Base-by-base conservation (phyloP, 92 coral and sea anemone genomes). In the Meandrina meandrites region DNA sequence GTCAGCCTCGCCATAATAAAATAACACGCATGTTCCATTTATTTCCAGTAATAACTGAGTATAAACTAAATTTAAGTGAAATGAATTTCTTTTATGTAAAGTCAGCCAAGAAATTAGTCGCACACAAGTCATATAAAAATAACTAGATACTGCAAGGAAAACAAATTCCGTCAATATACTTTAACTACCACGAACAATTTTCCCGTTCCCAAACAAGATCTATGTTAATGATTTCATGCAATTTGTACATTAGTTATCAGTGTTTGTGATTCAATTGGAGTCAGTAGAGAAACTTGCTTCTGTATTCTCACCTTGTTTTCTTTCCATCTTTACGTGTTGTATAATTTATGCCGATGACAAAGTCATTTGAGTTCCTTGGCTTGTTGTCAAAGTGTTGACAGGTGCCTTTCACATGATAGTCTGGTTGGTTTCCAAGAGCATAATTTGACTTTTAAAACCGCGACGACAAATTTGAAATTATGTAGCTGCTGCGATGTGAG, bases 311-410 rank as follows among this genome's bases (percentile, higher is more conserved):
- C 32, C 17, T 53, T 37, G 28, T 56, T 78, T 37, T 54, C 47
- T 11, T 22, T 22, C 0, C 8, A 66, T 66, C 18, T 66, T 34
- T 27, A 15, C n/a, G 16, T 34, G 21, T 32, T 45, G 14, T 37
- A 54, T 74, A 74, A 84, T 84, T 84, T 36, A 84, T 84, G 80
- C 80, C 4, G 87, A 84, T 57, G 24, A 84, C 19, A 74, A 68
- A 69, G 86, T 70, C 71, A 56, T 84, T 51, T 51, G 27, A 50
- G 31, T 50, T 45, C 31, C 74, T 58, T 62, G 73, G 75, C 84
- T 64, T 22, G 36, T 24, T 50, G 24, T 84, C 87, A 71, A 51
- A 27, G 0, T 19, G 3, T 12, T 73, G 80, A 75, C 87, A 84
- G 87, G 80, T 84, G 86, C 37, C 47, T n/a, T 50, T 53, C 45